Evolutionary conservation across 2,113 vertebrate species (phyloP).

Genomic region (Euleptes europaea): DNA sequence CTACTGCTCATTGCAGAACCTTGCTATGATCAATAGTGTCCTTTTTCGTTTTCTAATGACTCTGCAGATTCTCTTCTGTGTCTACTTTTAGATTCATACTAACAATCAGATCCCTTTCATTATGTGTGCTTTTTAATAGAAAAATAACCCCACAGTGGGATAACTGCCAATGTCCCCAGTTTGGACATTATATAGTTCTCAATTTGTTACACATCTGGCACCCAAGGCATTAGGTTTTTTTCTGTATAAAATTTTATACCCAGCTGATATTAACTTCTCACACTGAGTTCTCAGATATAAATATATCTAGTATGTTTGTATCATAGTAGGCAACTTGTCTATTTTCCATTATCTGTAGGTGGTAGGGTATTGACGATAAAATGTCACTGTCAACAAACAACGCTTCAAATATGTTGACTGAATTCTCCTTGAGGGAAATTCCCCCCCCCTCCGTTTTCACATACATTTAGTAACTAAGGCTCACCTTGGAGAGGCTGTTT

Average conservation of each 20-base stretch:
- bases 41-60: too few species aligned
- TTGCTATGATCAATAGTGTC: too few species aligned
- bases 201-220: background rate
- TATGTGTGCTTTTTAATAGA: background rate
- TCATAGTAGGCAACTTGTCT: background rate
- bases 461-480: background rate
- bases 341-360: slow-evolving; percentile 42
- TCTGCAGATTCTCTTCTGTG: too few species aligned
- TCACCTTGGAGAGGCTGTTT: slow-evolving; percentile 6
- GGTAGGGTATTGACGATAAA: slow-evolving; percentile 32
- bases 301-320: slow-evolving; percentile 1
- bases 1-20: too few species aligned
- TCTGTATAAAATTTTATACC: background rate
- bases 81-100: background rate
- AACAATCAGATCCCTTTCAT: background rate
- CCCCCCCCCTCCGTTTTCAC: background rate
- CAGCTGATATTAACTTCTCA: background rate
- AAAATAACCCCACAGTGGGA: background rate
- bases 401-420: rapidly evolving
- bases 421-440: slow-evolving; percentile 13
- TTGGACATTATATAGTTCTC: too few species aligned
- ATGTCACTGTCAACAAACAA: slow-evolving; percentile 35
- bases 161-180: background rate
- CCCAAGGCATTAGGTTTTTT: background rate
- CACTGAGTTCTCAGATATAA: too few species aligned